Base-by-base conservation (phyloP, 1,140 invertebrate genomes). In the Zeugodacus cucurbitae region DNA sequence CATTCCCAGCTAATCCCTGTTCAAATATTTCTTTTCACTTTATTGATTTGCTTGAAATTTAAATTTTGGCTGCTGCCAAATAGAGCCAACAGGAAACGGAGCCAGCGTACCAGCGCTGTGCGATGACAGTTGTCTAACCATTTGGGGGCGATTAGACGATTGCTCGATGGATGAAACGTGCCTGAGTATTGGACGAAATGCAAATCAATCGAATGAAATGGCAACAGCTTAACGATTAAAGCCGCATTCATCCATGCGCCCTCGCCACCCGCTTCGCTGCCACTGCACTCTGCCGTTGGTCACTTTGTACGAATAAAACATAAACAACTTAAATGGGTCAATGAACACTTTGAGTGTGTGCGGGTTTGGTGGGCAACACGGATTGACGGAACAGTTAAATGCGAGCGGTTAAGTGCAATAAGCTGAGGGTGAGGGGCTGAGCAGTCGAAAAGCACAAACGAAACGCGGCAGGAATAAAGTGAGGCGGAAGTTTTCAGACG, bases 11-110 rank as follows among this genome's bases (percentile, higher is more conserved):
- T 74, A 74, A 74, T 74, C 67, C 67, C 67, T 74, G 67, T 74
- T 32, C 67, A 41, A 74, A 74, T 74, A 74, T 74, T 74, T 74
- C 34, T 37, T 74, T 74, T 74, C 14, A 37, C 34, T 74, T 74
- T 74, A 74, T 74, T 74, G 32, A 74, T 74, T 74, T 37, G 67
- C 67, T 22, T 74, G 32, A 74, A 74, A 74, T 74, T 74, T 74
- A 74, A 74, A 74, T 74, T 74, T 41, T 41, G 32, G 34, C 5
- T 37, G 34, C 67, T 37, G 34, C 34, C 14, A 20, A n/a, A n/a
- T 34, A 22, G 67, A 22, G 20, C 10, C 67, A 74, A 74, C 32
- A 41, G 1, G n/a, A 26, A 62, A 74, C 6, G 34, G 0, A 67
- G 11, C 29, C 10, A 5, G 17, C 67, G 22, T 20, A 37, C 17